Percentiles rank a stretch among this genome's conserved stretches.
phyloP scores from a whole-genome alignment of 30 jellyfish, hydroid and myxozoan genomes.

The Aurelia aurita complex sp. Pacific region DNA sequence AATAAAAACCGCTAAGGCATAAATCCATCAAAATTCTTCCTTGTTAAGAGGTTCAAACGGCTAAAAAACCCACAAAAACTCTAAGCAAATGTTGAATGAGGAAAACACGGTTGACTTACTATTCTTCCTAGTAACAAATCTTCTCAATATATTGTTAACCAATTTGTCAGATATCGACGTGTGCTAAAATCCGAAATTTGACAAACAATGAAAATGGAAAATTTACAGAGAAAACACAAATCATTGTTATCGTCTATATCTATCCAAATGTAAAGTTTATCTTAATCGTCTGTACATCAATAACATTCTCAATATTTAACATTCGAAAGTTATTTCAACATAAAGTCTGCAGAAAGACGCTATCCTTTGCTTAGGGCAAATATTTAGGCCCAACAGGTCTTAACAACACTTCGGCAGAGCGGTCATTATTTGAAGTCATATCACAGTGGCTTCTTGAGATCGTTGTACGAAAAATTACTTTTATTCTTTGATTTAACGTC shows the following conservation, averaged over 20 bases:
- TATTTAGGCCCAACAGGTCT: constrained; percentile 64
- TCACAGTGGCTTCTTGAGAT: no score
- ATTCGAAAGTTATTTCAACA: constrained; percentile 5
- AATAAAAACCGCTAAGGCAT: constrained; percentile 36
- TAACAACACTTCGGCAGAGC: constrained; percentile 46
- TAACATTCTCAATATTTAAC: background rate
- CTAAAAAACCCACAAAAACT: constrained; percentile 43
- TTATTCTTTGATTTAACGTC: no score
- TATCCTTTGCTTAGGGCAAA: constrained; percentile 23
- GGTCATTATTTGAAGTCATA: background rate
- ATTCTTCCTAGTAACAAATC: constrained; percentile 32
- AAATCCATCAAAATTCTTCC: constrained; percentile 17
- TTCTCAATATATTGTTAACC: constrained; percentile 34
- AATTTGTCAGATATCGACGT: constrained; percentile 3
- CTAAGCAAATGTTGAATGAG: constrained; percentile 34
- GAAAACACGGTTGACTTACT: constrained; percentile 10
- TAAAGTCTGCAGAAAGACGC: constrained; percentile 4
- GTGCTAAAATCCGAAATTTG: background rate
- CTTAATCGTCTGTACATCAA: constrained; percentile 2
- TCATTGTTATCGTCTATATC: background rate
- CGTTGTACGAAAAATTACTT: no score
- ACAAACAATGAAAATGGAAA: background rate
- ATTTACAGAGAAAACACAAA: background rate
- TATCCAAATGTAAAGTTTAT: background rate
- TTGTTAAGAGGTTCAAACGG: constrained; percentile 45